Evolutionary conservation across 1,140 invertebrate genomes (phyloP).

Genomic region (Frieseomelitta varia): DNA sequence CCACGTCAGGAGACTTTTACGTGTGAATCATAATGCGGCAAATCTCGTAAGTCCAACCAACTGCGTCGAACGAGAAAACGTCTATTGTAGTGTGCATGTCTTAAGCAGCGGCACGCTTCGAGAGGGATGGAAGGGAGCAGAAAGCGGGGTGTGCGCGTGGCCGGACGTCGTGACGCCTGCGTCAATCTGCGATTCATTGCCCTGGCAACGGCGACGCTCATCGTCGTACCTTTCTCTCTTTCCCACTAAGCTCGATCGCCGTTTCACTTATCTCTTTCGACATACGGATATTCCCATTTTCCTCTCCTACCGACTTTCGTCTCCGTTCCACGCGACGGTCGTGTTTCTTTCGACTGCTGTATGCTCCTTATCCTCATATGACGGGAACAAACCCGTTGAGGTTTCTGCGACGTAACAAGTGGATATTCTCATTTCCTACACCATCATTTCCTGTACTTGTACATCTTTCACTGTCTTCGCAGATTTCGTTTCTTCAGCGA

Average conservation of each 20-base stretch:
- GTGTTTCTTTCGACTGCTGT: slow-evolving; percentile 24
- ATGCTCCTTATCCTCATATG: slow-evolving; percentile 35
- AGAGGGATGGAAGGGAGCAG: slow-evolving; percentile 28
- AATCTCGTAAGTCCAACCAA: slow-evolving; percentile 56
- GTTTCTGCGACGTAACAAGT: slow-evolving; percentile 72
- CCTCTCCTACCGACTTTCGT: slow-evolving; percentile 33
- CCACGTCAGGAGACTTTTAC: slow-evolving; percentile 39
- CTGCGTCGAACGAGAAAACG: slow-evolving; percentile 47
- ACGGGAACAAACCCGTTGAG: slow-evolving; percentile 30
- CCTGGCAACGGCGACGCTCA: slow-evolving; percentile 75
- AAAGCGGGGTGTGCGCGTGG: slow-evolving; percentile 62
- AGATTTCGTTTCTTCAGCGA: background rate
- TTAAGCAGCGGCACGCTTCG: slow-evolving; percentile 67
- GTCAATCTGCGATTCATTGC: slow-evolving; percentile 79
- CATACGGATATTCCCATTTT: slow-evolving; percentile 58
- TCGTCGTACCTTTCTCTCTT: slow-evolving; percentile 45
- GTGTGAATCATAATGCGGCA: slow-evolving; percentile 61
- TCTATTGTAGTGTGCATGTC: slow-evolving; percentile 56
- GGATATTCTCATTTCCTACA: slow-evolving; percentile 71
- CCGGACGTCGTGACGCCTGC: slow-evolving; percentile 72
- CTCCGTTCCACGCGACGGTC: slow-evolving; percentile 27
- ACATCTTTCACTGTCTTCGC: background rate
- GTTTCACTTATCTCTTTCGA: slow-evolving; percentile 58
- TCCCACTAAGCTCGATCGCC: slow-evolving; percentile 53
- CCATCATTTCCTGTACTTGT: slow-evolving; percentile 40